Percentiles rank a stretch among this genome's conserved stretches.
Conservation (phyloP, 2,888 invertebrate genomes). For the Glyphotaelius pellucidus region DNA sequence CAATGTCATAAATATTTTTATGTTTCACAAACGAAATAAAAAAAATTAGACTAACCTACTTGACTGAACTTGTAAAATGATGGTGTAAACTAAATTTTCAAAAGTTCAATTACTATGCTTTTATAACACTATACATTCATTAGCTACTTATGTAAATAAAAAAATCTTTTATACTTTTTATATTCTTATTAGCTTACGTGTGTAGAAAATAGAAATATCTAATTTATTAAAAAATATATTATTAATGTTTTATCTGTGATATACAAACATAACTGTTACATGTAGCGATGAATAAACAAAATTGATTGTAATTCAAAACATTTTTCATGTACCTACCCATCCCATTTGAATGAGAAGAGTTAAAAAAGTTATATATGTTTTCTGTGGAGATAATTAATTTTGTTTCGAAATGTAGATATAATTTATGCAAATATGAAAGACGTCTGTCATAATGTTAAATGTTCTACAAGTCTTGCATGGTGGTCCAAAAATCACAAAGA, state of each 20-base stretch:
- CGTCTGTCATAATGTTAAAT: background rate
- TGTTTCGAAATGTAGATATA: slow-evolving; percentile 25
- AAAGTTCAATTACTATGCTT: background rate
- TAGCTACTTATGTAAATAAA: slow-evolving; percentile 32
- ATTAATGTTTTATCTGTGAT: slow-evolving; percentile 64
- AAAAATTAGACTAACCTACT: background rate
- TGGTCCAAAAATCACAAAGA: background rate
- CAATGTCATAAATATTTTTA: background rate
- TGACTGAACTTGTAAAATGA: background rate
- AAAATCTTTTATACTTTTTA: slow-evolving; percentile 40
- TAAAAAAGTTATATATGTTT: background rate
- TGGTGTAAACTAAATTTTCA: background rate
- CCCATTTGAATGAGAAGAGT: background rate
- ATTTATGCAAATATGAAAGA: slow-evolving; percentile 9
- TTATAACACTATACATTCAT: background rate
- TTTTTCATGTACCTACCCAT: slow-evolving; percentile 27
- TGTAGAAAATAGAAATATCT: slow-evolving; percentile 37
- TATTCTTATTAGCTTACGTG: slow-evolving; percentile 36
- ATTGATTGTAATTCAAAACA: slow-evolving; percentile 59
- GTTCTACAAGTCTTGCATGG: background rate
- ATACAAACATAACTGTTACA: slow-evolving; percentile 59
- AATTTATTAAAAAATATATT: slow-evolving; percentile 48
- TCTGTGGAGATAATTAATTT: background rate
- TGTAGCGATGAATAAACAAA: slow-evolving; percentile 59
- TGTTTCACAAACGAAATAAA: background rate